Evolutionary conservation across 30 jellyfish, hydroid and myxozoan species (phyloP), one percentile per base, ranked within the genome.

Genomic region (Chrysaora quinquecirrha): DNA sequence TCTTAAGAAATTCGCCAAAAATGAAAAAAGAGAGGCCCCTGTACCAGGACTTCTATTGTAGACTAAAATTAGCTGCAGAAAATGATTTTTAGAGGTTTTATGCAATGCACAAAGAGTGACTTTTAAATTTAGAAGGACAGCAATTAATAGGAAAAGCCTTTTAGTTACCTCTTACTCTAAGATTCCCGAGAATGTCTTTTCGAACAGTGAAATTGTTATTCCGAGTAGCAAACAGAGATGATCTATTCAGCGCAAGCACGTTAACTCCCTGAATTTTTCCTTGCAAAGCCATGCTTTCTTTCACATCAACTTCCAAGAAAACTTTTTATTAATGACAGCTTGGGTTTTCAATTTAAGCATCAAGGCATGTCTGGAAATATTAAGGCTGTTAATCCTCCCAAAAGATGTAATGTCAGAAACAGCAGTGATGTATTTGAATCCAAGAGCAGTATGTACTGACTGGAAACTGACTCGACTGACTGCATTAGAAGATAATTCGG

Each of bases 141-240:
- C n/a, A n/a, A n/a, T n/a, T n/a, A n/a, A n/a, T n/a, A n/a, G n/a
- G n/a, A n/a, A n/a, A n/a, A n/a, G n/a, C n/a, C n/a, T n/a, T n/a
- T n/a, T n/a, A n/a, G n/a, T n/a, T 73, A 91, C 98, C 95, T 50
- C 78, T 78, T 9, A 94, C 31, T 10, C 28, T 16, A 12, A 87
- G 30, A 35, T 94, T 31, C 14, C 96, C 97, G 22, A 49, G 19
- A n/a, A 94, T 56, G 11, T 25, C 73, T 52, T 94, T 94, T 35
- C 48, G 56, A 18, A 87, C 96, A 34, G 68, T 72, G 14, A 94
- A 71, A n/a, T 11, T 23, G 60, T 94, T 86, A 9, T 54, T 61
- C 22, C 93, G 77, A 68, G 77, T 87, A n/a, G 74, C n/a, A 25
- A 80, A 48, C 9, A 87, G 82, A 3, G 95, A 71, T 21, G 91